These are phyloP conservation scores for Chondrosia reniformis DNA, from an alignment of 37 sponge, comb jelly and placozoan species.

Conservation along the genomic window DNA sequence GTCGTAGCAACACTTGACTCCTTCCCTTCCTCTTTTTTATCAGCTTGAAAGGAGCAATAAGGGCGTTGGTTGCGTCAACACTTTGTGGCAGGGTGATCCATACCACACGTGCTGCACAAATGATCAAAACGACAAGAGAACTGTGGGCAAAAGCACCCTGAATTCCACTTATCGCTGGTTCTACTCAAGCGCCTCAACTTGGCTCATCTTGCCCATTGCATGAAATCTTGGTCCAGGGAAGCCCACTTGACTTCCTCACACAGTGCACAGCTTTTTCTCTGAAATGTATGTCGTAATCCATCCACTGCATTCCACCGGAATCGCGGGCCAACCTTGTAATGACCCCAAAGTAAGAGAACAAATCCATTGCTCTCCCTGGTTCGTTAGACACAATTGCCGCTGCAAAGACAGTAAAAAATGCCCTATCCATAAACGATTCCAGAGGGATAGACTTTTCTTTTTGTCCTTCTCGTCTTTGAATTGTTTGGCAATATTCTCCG, in stretches of 20 bases:
- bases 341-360: not conserved
- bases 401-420: not conserved
- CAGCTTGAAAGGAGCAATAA: not conserved
- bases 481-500: not conserved
- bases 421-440: not conserved
- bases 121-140: not conserved
- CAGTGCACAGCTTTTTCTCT: not conserved
- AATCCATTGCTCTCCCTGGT: not conserved
- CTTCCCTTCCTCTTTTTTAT: not conserved
- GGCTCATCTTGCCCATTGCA: not conserved
- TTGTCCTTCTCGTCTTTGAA: not conserved
- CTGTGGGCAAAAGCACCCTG: not conserved
- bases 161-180: not conserved
- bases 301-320: not conserved
- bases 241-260: not conserved
- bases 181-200: not conserved
- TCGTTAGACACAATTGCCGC: not conserved
- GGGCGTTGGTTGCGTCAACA: not conserved
- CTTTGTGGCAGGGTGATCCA: too few relatives aligned
- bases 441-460: not conserved
- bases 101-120: not conserved
- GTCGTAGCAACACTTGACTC: too few relatives aligned
- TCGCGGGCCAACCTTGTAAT: not conserved
- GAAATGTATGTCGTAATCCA: not conserved
- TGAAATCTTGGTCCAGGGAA: not conserved